Evolutionary conservation across 2,113 vertebrate genomes (phyloP).

Genomic region (Suricata suricatta): DNA sequence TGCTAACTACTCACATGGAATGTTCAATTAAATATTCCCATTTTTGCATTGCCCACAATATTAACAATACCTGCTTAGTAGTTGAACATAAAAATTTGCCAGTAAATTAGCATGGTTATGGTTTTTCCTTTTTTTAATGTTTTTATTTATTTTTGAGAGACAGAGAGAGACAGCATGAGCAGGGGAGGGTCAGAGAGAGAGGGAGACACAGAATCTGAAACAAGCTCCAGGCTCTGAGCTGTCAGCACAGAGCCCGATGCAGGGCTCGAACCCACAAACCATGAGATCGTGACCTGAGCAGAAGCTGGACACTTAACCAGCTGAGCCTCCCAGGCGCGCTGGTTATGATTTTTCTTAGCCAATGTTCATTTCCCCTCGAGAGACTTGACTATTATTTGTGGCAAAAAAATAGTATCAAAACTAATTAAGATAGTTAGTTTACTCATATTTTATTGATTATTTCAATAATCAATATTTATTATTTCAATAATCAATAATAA

Average conservation of each 20-base stretch:
- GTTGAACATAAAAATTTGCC: background rate
- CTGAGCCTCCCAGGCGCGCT: too few species aligned
- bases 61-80: background rate
- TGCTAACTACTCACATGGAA: background rate
- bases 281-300: too few species aligned
- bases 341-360: background rate
- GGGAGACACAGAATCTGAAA: too few species aligned
- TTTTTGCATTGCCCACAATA: background rate
- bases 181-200: too few species aligned
- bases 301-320: too few species aligned
- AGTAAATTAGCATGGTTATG: background rate
- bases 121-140: background rate
- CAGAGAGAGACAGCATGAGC: too few species aligned
- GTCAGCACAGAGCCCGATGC: too few species aligned
- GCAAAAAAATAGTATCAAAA: background rate
- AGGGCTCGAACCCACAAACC: too few species aligned
- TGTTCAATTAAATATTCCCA: constrained; percentile 5
- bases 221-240: too few species aligned
- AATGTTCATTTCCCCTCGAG: background rate
- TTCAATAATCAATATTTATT: too few species aligned
- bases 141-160: too few species aligned
- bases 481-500: too few species aligned
- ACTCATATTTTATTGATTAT: background rate
- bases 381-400: background rate
- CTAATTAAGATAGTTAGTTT: constrained; percentile 58